These are phyloP conservation scores for Hydra vulgaris DNA, from an alignment of 30 jellyfish, hydroid and myxozoan genomes.

Conservation along the genomic window DNA sequence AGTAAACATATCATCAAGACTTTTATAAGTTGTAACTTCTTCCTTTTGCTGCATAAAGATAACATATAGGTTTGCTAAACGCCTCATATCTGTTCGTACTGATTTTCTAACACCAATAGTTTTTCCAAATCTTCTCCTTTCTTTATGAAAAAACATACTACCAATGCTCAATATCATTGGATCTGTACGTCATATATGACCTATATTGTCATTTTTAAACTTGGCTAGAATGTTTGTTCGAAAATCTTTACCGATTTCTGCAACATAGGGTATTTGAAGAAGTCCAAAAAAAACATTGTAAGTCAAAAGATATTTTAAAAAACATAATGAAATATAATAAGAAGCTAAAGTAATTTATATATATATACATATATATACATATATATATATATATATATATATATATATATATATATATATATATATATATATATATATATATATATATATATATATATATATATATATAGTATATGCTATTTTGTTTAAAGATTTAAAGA, in stretches of 20 bases:
- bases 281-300: no score
- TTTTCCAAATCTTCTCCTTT: constrained; percentile 4
- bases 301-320: no score
- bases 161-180: neutral
- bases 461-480: no score
- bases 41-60: neutral
- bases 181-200: neutral
- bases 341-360: no score
- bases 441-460: no score
- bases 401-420: no score
- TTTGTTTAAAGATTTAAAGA: no score
- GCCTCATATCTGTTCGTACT: constrained; percentile 22
- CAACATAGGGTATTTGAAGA: neutral
- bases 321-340: no score
- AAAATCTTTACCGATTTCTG: constrained; percentile 1
- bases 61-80: constrained; percentile 7
- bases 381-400: no score
- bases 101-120: constrained; percentile 5
- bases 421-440: no score
- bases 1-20: constrained; percentile 9
- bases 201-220: constrained; percentile 6
- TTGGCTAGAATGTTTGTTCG: neutral
- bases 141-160: neutral
- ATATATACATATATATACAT: no score
- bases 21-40: no score